A percentile compares a stretch with the other conserved stretches of the same genome.
Conservation (phyloP, 2,797 vertebrate genomes). For the Myiotriccus ornatus region DNA sequence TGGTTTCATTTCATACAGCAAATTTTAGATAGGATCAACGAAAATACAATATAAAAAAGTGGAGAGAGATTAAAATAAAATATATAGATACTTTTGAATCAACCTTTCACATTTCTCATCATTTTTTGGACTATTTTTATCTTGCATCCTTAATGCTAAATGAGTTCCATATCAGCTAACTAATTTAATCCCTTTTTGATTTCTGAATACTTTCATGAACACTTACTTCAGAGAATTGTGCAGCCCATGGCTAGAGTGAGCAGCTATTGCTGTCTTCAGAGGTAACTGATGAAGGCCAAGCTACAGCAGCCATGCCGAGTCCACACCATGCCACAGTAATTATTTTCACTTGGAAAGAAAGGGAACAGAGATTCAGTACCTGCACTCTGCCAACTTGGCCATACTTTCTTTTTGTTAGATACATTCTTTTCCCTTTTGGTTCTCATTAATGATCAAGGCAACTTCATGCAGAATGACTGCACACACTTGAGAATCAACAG, state of each 20-base stretch:
- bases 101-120: not conserved
- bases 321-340: not conserved
- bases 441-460: not conserved
- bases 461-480: not conserved
- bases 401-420: not conserved
- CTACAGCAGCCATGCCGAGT: fast-evolving
- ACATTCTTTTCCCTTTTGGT: not conserved
- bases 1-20: not conserved
- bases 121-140: not conserved
- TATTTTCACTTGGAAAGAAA: not conserved
- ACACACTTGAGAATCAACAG: not conserved
- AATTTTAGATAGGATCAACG: not conserved
- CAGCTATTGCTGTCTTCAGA: not conserved
- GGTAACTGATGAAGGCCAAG: fast-evolving
- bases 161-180: not conserved
- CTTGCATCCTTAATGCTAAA: not conserved
- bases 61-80: not conserved
- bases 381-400: not conserved
- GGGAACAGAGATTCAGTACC: not conserved
- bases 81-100: not conserved
- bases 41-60: not conserved
- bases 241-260: not conserved
- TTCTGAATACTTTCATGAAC: not conserved
- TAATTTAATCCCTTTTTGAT: not conserved
- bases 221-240: not conserved